These are phyloP conservation scores for Listrodromus nycthemerus DNA, from an alignment of 2,888 invertebrate genomes.

Conservation along the genomic window DNA sequence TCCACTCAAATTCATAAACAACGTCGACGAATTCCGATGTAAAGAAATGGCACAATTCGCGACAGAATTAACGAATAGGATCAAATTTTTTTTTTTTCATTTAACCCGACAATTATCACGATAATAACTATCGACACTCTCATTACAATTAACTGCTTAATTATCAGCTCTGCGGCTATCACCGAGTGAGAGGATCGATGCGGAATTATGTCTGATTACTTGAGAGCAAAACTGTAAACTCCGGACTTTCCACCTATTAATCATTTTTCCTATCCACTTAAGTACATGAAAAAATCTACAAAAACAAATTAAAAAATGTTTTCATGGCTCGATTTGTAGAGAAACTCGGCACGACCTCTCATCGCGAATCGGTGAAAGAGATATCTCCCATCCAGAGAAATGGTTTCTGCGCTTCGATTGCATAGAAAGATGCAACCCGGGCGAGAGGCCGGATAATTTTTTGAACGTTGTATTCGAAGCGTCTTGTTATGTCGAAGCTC, in stretches of 20 bases:
- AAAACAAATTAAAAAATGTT: neutral
- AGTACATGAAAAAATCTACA: neutral
- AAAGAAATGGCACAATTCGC: neutral
- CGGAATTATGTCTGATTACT: conserved; percentile 10
- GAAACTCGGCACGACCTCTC: neutral
- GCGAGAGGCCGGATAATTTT: conserved; percentile 15
- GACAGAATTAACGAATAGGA: neutral
- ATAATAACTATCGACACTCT: neutral
- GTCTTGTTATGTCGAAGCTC: conserved; percentile 36
- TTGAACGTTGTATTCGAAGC: conserved; percentile 35
- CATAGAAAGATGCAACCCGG: neutral
- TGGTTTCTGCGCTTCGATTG: neutral
- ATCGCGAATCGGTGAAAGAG: conserved; percentile 10
- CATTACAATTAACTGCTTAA: neutral
- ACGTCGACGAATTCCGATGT: neutral
- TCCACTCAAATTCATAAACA: neutral
- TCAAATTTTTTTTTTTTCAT: neutral
- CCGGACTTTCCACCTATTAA: conserved; percentile 56
- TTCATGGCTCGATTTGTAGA: neutral
- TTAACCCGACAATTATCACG: neutral
- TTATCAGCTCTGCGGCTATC: neutral
- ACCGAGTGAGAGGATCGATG: conserved; percentile 16
- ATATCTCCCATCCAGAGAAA: neutral
- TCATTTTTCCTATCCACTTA: conserved; percentile 27
- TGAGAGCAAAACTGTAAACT: conserved; percentile 27